Evolutionary conservation across 2,888 invertebrate species (phyloP).

Genomic region (Lasius fuliginosus): DNA sequence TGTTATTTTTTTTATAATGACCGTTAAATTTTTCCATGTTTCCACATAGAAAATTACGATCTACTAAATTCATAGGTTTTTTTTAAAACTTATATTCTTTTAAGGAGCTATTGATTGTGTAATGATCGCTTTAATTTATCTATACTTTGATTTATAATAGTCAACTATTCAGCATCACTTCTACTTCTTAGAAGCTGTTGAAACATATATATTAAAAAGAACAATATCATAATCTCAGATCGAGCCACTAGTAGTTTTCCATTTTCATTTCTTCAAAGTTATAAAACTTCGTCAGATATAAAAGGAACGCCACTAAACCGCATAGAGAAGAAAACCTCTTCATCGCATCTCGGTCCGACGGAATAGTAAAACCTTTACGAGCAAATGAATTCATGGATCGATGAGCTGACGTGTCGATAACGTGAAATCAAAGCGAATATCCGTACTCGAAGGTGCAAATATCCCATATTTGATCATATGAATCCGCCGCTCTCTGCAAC

Average conservation of each 20-base stretch:
- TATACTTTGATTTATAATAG: not conserved
- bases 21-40: not conserved
- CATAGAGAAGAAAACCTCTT: slow-evolving; percentile 25
- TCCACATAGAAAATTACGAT: not conserved
- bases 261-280: slow-evolving; percentile 12
- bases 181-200: not conserved
- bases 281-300: not conserved
- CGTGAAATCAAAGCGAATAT: slow-evolving; percentile 77
- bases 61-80: not conserved
- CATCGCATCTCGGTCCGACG: slow-evolving; percentile 31
- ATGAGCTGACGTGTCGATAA: slow-evolving; percentile 68
- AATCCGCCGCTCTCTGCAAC: slow-evolving; percentile 61
- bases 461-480: slow-evolving; percentile 73
- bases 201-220: not conserved
- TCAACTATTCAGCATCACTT: not conserved
- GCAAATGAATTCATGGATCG: slow-evolving; percentile 69
- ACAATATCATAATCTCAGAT: not conserved
- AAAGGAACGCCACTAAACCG: slow-evolving; percentile 28
- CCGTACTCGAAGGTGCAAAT: slow-evolving; percentile 66
- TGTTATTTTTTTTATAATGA: not conserved
- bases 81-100: not conserved
- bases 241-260: not conserved
- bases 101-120: not conserved
- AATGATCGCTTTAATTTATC: not conserved
- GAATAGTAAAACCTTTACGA: slow-evolving; percentile 60